Conservation (phyloP, 2,888 invertebrate genomes). For the Cantharis nigra region DNA sequence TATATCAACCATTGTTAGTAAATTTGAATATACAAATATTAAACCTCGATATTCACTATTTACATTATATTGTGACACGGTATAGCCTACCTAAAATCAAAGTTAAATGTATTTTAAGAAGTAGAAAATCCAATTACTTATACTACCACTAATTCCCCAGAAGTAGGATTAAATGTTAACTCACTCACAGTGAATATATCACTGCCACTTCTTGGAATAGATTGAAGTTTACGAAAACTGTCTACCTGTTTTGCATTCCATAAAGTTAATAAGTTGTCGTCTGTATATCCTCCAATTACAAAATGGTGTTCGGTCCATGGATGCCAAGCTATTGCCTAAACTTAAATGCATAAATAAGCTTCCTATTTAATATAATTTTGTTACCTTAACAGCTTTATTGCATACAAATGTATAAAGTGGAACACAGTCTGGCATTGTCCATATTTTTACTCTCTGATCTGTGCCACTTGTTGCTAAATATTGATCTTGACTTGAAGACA, state of each 20-base stretch:
- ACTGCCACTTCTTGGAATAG: neutral
- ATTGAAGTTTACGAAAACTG: neutral
- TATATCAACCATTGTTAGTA: neutral
- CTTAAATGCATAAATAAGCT: neutral
- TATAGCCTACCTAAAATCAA: neutral
- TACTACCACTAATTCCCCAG: neutral
- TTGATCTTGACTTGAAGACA: neutral
- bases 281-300: neutral
- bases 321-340: neutral
- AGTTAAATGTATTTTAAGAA: no score
- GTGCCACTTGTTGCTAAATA: neutral
- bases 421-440: neutral
- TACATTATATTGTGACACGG: neutral
- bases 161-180: neutral
- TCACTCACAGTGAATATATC: neutral
- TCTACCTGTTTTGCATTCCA: neutral
- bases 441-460: neutral
- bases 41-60: neutral
- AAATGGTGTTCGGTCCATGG: neutral
- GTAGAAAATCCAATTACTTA: neutral
- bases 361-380: neutral
- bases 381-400: neutral
- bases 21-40: neutral
- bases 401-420: neutral
- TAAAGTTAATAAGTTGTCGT: neutral